Evolutionary conservation across 1,140 invertebrate species (phyloP).

Genomic region (Yoshiicerus persimilis): DNA sequence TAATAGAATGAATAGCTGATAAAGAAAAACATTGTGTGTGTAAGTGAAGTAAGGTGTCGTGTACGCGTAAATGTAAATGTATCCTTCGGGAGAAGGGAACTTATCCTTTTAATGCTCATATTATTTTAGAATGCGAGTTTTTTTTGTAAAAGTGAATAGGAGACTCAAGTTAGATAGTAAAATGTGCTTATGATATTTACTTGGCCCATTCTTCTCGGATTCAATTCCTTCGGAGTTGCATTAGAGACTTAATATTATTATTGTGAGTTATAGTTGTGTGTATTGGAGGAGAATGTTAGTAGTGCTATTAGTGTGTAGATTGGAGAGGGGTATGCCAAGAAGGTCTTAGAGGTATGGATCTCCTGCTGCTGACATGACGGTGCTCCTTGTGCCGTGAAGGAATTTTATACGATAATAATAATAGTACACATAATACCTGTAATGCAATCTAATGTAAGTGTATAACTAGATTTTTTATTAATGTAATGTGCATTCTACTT

Average conservation of each 20-base stretch:
- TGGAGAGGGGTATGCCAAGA: not conserved
- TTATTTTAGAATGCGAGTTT: too few species aligned
- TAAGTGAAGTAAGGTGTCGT: not conserved
- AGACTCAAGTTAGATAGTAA: too few species aligned
- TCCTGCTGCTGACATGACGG: not conserved
- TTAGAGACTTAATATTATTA: too few species aligned
- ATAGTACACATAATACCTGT: not conserved
- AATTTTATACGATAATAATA: slow-evolving; percentile 4
- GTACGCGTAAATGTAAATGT: not conserved
- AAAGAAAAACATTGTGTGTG: too few species aligned
- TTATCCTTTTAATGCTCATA: not conserved
- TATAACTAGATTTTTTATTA: not conserved
- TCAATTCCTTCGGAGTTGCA: not conserved
- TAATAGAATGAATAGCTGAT: not conserved
- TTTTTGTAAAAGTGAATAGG: too few species aligned
- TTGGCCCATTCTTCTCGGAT: not conserved
- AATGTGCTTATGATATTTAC: too few species aligned
- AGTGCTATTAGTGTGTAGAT: not conserved
- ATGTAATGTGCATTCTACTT: not conserved
- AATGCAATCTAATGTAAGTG: not conserved
- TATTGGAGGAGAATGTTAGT: not conserved
- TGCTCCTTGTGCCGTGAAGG: not conserved
- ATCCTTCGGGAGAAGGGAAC: not conserved
- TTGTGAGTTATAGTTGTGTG: not conserved
- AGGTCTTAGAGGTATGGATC: not conserved